Base-by-base conservation (phyloP, 2,797 vertebrate species). In the Manis pentadactyla region DNA sequence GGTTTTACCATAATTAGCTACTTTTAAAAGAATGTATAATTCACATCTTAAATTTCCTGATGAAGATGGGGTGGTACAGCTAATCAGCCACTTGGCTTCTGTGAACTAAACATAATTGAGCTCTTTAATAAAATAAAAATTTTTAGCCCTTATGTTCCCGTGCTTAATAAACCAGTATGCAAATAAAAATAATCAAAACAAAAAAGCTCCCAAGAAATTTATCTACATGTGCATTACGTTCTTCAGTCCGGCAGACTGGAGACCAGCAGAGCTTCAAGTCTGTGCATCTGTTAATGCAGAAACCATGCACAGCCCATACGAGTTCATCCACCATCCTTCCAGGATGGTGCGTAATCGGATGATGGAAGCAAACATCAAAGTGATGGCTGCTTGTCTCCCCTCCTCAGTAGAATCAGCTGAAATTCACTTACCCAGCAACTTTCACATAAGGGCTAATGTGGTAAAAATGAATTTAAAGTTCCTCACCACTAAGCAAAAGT, bases 51-150 rank as follows among this genome's bases (percentile, higher is more conserved):
- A 79, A 90, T 27, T 63, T 71, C 63, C 84, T 92, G 81, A 97
- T 37, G 90, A 89, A 88, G 69, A 83, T 1, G 10, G 13, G 86
- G 64, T 49, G 46, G 68, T 21, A 27, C 10, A 68, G 49, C 93
- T 83, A 39, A 94, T 96, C 95, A 94, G 86, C 90, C 87, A 69
- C 64, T 18, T 23, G 61, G 93, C 75, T 87, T 63, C 75, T 37
- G 29, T 0, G 3, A 75, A 82, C 23, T 51, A 75, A 74, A 55
- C 92, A 86, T 29, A 78, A 90, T 37, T 31, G 59, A 87, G 59
- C 71, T 87, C 79, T 53, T 92, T 87, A 63, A 96, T 86, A 84
- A 37, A 63, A 96, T 57, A 68, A 91, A 71, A 92, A 85, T 59
- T 34, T 31, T 61, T 34, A 29, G 46, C 53, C 71, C 37, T 87